Evolutionary conservation across 2,113 vertebrate species (phyloP).

Genomic region (Corythaeola cristata): DNA sequence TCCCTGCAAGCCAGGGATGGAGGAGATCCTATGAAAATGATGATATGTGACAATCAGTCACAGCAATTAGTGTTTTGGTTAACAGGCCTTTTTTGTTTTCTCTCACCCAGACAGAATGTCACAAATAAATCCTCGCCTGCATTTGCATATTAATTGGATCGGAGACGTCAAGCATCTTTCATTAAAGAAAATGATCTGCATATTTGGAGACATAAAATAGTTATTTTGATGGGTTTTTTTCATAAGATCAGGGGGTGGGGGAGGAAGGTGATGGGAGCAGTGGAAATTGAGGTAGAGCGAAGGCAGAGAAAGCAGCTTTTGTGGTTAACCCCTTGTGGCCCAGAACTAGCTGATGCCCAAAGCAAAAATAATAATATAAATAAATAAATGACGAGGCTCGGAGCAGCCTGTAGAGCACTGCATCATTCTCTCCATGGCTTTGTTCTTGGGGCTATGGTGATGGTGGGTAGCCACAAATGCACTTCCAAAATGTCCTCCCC

Average conservation of each 20-base stretch:
- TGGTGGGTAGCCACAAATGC: not conserved
- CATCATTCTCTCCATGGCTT: not conserved
- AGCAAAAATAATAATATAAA: conserved; percentile 59
- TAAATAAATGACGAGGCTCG: not conserved
- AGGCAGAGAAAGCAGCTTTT: conserved; percentile 71
- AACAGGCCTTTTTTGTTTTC: conserved; percentile 99
- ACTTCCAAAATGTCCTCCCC: not conserved
- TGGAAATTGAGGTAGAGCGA: conserved; percentile 89
- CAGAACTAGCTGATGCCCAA: conserved; percentile 67
- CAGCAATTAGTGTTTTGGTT: conserved; percentile 99
- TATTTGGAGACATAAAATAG: conserved; percentile 99
- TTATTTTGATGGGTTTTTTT: conserved; percentile 96
- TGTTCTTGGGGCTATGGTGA: not conserved
- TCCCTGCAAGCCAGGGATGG: conserved; percentile 86
- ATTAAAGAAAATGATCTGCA: conserved; percentile 99
- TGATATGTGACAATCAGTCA: conserved; percentile 99
- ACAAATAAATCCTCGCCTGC: conserved; percentile 99
- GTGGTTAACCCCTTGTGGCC: conserved; percentile 76
- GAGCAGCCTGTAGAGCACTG: not conserved
- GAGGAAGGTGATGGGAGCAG: conserved; percentile 95
- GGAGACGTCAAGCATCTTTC: conserved; percentile 99
- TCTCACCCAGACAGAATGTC: conserved; percentile 99
- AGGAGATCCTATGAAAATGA: conserved; percentile 98
- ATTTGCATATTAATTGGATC: conserved; percentile 99
- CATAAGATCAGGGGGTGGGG: conserved; percentile 86